phyloP scores from a whole-genome alignment of 2,888 invertebrate genomes.

The Scaeva pyrastri region DNA sequence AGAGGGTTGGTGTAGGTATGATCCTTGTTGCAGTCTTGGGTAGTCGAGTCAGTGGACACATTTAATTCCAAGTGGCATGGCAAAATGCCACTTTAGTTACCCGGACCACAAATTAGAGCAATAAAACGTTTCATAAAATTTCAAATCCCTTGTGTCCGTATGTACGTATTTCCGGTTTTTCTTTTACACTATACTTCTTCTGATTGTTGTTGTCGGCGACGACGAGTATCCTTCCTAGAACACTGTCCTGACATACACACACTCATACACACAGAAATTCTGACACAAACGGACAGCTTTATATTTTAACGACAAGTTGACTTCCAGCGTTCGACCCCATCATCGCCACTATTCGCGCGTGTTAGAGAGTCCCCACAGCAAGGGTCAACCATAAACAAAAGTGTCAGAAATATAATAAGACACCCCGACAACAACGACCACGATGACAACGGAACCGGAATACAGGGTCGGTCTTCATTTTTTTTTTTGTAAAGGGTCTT shows the following conservation, averaged over 20 bases:
- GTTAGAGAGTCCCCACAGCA: constrained; percentile 50
- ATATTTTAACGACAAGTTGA: constrained; percentile 71
- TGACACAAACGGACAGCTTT: not conserved
- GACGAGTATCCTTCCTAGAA: not conserved
- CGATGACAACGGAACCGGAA: not conserved
- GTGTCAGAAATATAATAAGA: constrained; percentile 73
- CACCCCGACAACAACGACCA: constrained; percentile 44
- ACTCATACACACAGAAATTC: no score
- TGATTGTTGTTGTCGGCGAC: constrained; percentile 63
- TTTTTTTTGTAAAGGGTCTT: no score
- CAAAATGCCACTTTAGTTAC: constrained; percentile 81
- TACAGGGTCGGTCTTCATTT: not conserved
- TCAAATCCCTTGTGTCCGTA: constrained; percentile 73
- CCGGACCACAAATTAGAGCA: constrained; percentile 83
- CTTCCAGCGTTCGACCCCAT: constrained; percentile 69
- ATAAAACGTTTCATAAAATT: constrained; percentile 84
- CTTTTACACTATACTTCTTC: constrained; percentile 34
- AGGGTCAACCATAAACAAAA: constrained; percentile 75
- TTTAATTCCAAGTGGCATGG: constrained; percentile 77
- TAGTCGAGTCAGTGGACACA: constrained; percentile 50
- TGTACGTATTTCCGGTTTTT: constrained; percentile 71
- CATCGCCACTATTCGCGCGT: constrained; percentile 36
- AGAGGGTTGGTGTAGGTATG: not conserved
- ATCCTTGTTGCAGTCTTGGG: not conserved
- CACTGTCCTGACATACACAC: not conserved